A percentile compares a stretch with the other conserved stretches of the same genome.
These are phyloP conservation scores for Chirona hameri DNA, from an alignment of 2,888 invertebrate genomes.

Conservation along the genomic window DNA sequence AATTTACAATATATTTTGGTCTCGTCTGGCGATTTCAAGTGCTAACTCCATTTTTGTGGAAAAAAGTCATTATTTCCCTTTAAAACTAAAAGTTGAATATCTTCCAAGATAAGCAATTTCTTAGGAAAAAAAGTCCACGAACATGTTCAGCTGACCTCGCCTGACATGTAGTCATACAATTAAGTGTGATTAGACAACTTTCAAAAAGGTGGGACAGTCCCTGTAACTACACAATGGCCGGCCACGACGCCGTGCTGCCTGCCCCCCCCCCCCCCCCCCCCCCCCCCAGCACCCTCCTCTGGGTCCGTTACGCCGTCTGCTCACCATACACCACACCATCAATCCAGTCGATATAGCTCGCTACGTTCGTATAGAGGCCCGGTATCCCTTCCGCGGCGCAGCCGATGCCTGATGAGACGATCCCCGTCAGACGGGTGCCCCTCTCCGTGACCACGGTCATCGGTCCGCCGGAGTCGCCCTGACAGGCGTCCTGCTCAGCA, in stretches of 20 bases:
- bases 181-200: too few species aligned
- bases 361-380: neutral
- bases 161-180: too few species aligned
- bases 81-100: too few species aligned
- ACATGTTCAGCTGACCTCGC: too few species aligned
- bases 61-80: too few species aligned
- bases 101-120: too few species aligned
- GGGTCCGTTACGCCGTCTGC: neutral
- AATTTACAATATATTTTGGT: too few species aligned
- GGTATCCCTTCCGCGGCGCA: slow-evolving; percentile 22
- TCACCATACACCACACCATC: neutral
- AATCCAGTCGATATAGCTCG: slow-evolving; percentile 11
- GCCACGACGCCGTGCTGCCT: neutral
- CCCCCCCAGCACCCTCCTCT: neutral
- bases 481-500: neutral
- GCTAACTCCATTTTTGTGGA: too few species aligned
- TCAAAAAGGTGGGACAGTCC: too few species aligned
- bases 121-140: too few species aligned
- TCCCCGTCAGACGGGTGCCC: neutral
- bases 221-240: too few species aligned
- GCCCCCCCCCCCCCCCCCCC: neutral
- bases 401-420: neutral
- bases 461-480: slow-evolving; percentile 31
- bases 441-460: neutral
- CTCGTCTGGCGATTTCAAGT: too few species aligned